Percentiles rank a stretch among this genome's conserved stretches.
Evolutionary conservation across 2,113 vertebrate genomes (phyloP).

Genomic region (Siniperca knerii): DNA sequence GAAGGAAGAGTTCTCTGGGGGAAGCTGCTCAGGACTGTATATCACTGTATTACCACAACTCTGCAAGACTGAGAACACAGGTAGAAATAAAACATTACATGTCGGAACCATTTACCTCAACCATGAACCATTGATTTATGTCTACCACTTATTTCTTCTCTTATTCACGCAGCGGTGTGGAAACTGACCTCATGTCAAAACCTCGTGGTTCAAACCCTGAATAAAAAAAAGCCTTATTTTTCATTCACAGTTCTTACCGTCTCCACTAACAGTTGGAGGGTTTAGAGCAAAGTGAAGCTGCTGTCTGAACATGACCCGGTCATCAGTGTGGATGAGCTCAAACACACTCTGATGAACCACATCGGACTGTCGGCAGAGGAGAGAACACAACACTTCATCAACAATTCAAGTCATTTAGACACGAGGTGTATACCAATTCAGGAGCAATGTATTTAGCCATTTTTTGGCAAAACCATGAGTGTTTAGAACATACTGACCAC

Average conservation of each 20-base stretch:
- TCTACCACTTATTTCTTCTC: background rate
- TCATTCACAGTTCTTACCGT: constrained; percentile 52
- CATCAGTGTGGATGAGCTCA: constrained; percentile 86
- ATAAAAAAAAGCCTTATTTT: background rate
- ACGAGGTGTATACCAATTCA: background rate
- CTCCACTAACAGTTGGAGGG: constrained; percentile 30
- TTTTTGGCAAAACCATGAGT: background rate
- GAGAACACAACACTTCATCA: background rate
- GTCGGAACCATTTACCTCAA: background rate
- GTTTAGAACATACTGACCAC: background rate
- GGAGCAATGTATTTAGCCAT: background rate
- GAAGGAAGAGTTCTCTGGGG: constrained; percentile 86
- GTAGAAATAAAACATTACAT: background rate
- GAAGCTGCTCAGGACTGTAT: constrained; percentile 78
- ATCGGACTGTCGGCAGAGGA: constrained; percentile 78
- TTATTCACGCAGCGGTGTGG: background rate
- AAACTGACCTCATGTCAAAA: background rate
- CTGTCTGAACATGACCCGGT: constrained; percentile 80
- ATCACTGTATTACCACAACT: constrained; percentile 1
- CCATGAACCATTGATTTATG: background rate
- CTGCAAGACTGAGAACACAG: constrained; percentile 47
- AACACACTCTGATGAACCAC: constrained; percentile 86
- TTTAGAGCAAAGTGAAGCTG: constrained; percentile 85
- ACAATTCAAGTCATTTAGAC: background rate
- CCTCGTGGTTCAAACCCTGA: background rate